These are phyloP conservation scores for Aegypius monachus DNA, from an alignment of 2,113 vertebrate species.

Conservation along the genomic window DNA sequence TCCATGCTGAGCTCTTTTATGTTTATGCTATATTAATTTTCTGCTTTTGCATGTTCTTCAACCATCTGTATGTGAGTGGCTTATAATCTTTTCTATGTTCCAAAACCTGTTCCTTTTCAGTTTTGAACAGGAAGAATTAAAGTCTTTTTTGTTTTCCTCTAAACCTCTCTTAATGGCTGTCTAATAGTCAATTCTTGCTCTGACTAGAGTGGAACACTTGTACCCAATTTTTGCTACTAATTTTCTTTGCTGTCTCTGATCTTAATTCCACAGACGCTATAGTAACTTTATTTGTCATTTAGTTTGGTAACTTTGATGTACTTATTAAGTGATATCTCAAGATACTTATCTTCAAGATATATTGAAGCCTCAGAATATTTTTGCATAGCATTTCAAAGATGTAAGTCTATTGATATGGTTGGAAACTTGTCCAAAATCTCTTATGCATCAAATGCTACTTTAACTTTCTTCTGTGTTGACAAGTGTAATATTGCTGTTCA, in stretches of 20 bases:
- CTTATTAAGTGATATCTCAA: not conserved
- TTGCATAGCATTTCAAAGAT: not conserved
- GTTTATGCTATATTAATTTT: conserved; percentile 27
- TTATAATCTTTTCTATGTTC: not conserved
- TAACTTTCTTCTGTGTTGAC: not conserved
- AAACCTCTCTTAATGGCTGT: not conserved
- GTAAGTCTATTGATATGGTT: not conserved
- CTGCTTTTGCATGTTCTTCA: conserved; percentile 1
- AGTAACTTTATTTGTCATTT: not conserved
- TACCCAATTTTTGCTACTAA: not conserved
- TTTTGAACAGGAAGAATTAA: conserved; percentile 17
- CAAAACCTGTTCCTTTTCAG: not conserved
- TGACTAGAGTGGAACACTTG: conserved; percentile 6
- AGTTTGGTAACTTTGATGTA: not conserved
- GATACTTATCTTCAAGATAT: conserved; percentile 7
- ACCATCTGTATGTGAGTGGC: conserved; percentile 19
- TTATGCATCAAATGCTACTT: not conserved
- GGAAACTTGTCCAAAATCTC: conserved; percentile 3
- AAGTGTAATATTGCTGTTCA: not conserved
- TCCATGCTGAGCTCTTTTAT: conserved; percentile 11
- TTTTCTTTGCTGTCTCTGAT: not conserved
- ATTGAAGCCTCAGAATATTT: conserved; percentile 25
- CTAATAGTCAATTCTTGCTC: not conserved
- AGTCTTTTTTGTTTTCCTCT: conserved; percentile 1
- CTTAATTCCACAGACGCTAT: not conserved